Base-by-base conservation (phyloP, 2,888 invertebrate genomes). In the Caenorhabditis japonica region DNA sequence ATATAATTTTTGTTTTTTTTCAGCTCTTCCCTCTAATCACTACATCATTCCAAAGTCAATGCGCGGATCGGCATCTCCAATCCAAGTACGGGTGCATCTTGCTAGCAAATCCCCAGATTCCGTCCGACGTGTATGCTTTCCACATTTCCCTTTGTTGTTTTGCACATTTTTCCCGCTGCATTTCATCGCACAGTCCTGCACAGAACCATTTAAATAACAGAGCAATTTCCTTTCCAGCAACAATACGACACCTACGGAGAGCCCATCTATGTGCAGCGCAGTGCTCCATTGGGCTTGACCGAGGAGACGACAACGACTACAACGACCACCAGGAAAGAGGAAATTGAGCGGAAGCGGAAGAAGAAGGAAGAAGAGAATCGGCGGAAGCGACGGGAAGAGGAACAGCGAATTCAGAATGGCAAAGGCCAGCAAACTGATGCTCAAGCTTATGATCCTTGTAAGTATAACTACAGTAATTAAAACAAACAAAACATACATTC, bases 1-100 rank as follows among this genome's bases (percentile, higher is more conserved):
- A n/a, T 25, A 1, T 34, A 19, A 27, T 19, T 10, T 38, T 21
- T 7, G 15, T 12, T 13, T 12, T 4, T 27, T 60, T 66, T 61
- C 47, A 68, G 68, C 60, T 23, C 39, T 52, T 27, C 59, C 49
- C 15, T 21, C 75, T 4, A 75, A 75, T 21, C 62, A 52, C 34
- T 75, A 75, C 30, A 75, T 75, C 36, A 75, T 75, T 44, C 75
- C 75, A 2, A 59, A 59, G 21, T 59, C 75, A 15, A 75, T 75
- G 75, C 58, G 75, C 15, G 55, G 46, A 15, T 47, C 58, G 13
- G 51, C 38, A 13, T 69, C 69, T 17, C 69, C 75, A 21, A 62
- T 75, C 30, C 75, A 69, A 69, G 75, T 75, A 60, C 62, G 75
- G 19, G 69, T 75, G 30, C 75, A 75, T 43, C 53, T 75, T 21